Base-by-base conservation (phyloP, 2,113 vertebrate genomes). In the Embiotoca jacksoni region DNA sequence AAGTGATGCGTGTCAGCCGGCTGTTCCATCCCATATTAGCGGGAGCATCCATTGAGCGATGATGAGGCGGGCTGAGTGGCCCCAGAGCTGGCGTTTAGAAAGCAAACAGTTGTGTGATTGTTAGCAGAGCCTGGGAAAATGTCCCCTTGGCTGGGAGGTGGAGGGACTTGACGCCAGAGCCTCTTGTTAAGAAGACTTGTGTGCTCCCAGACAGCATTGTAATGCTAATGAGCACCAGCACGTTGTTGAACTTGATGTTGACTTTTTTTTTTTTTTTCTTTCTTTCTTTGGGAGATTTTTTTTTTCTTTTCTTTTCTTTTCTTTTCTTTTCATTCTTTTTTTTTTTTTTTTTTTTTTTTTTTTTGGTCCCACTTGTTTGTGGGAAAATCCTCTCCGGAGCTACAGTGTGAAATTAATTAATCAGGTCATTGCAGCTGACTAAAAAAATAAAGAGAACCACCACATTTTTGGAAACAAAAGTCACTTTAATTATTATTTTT, bases 161-260 rank as follows among this genome's bases (percentile, higher is more conserved):
- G 93, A 94, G 91, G 91, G 94, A 94, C 92, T 94, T 93, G 93
- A 95, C 93, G 92, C 93, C 95, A 92, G 91, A 90, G 91, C 88
- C 95, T 94, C 94, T 95, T 95, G 94, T 94, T 95, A 90, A 93
- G 90, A 82, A 92, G 93, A 93, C 93, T 89, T 91, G 90, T 93
- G 93, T 91, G 94, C 94, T 91, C 92, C 93, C 95, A 96, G 96
- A 96, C 96, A 92, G 81, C 80, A 95, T 96, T 97, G 94, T 96
- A 84, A 97, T 97, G 96, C 61, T 96, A 96, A 97, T 96, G 30
- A 92, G 88, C 78, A 83, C 92, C 93, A 92, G 94, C 94, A 93
- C 92, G 96, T 93, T 95, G 95, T 96, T 97, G 96, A 97, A 97
- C 96, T 97, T 97, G 96, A 96, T 96, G 95, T 96, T 96, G 96